phyloP scores from a whole-genome alignment of 2,888 invertebrate genomes.

The Drosophila acutilabella region DNA sequence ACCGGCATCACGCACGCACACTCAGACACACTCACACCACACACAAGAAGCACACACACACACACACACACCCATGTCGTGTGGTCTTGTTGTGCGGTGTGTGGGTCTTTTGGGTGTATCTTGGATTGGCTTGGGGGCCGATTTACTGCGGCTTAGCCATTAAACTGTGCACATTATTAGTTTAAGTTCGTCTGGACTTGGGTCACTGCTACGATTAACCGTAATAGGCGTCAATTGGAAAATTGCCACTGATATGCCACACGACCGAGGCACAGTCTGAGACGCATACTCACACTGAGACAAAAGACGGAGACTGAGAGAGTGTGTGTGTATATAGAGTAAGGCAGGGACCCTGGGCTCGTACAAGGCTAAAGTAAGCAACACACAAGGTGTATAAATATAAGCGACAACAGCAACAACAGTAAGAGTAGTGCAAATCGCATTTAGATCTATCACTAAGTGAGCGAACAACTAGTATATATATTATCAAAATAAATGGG shows the following conservation, averaged over 20 bases:
- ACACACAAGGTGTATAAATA: slow-evolving; percentile 24
- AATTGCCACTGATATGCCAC: slow-evolving; percentile 75
- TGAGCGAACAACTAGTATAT: slow-evolving; percentile 2
- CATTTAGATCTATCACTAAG: slow-evolving; percentile 12
- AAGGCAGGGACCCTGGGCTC: slow-evolving; percentile 27
- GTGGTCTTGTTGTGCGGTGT: slow-evolving; percentile 59
- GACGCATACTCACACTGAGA: slow-evolving; percentile 17
- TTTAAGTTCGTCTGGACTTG: slow-evolving; percentile 81
- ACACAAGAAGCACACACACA: slow-evolving; percentile 13
- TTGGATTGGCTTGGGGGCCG: slow-evolving; percentile 49
- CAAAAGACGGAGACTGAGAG: slow-evolving; percentile 2
- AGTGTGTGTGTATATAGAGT: slow-evolving; percentile 2
- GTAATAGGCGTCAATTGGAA: slow-evolving; percentile 80
- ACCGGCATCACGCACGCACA: slow-evolving; percentile 29
- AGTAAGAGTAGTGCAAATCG: slow-evolving; percentile 1
- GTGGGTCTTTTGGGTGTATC: slow-evolving; percentile 25
- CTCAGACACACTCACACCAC: slow-evolving; percentile 24
- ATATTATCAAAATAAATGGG: slow-evolving; percentile 12
- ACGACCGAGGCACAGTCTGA: slow-evolving; percentile 35
- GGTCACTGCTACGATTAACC: slow-evolving; percentile 79
- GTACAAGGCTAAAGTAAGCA: slow-evolving; percentile 32
- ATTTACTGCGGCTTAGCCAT: slow-evolving; percentile 75
- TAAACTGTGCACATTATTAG: slow-evolving; percentile 79
- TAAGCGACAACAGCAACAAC: slow-evolving; percentile 6
- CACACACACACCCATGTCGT: slow-evolving; percentile 47